These are phyloP conservation scores for Morpho deidamia DNA, from an alignment of 2,888 invertebrate species.

Conservation along the genomic window DNA sequence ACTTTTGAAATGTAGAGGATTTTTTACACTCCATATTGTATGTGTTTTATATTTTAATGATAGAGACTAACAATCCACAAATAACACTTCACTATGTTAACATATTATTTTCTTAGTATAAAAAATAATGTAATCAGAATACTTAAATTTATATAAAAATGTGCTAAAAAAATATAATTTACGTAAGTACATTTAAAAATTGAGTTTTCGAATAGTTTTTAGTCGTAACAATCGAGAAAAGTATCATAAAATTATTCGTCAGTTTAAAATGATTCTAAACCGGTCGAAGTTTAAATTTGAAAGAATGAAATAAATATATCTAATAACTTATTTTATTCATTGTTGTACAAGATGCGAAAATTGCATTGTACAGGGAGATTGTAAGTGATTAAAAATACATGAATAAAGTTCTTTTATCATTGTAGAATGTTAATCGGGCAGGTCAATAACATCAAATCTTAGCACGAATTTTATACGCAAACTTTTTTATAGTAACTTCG, in stretches of 20 bases:
- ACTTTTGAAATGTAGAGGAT: not conserved
- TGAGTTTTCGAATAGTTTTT: not conserved
- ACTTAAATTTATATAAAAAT: constrained; percentile 12
- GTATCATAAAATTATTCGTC: too few species aligned
- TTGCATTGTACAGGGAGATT: constrained; percentile 23
- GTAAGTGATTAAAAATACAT: constrained; percentile 11
- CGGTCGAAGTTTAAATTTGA: too few species aligned
- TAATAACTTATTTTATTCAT: too few species aligned
- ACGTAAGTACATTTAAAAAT: constrained; percentile 2
- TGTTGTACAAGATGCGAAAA: constrained; percentile 7
- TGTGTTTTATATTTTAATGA: not conserved
- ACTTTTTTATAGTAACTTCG: not conserved
- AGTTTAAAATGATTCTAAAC: too few species aligned
- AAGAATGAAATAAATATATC: too few species aligned
- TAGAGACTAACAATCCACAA: constrained; percentile 16
- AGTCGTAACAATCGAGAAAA: not conserved
- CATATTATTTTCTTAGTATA: constrained; percentile 13
- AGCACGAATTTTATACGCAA: not conserved
- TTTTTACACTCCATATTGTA: not conserved
- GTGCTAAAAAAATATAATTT: constrained; percentile 7
- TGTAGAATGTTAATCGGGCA: constrained; percentile 9
- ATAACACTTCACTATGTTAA: constrained; percentile 13
- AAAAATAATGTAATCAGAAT: constrained; percentile 12
- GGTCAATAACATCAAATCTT: not conserved
- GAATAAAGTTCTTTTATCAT: constrained; percentile 17